Conservation (phyloP, 2,888 invertebrate genomes). For the Nemurella pictetii region DNA sequence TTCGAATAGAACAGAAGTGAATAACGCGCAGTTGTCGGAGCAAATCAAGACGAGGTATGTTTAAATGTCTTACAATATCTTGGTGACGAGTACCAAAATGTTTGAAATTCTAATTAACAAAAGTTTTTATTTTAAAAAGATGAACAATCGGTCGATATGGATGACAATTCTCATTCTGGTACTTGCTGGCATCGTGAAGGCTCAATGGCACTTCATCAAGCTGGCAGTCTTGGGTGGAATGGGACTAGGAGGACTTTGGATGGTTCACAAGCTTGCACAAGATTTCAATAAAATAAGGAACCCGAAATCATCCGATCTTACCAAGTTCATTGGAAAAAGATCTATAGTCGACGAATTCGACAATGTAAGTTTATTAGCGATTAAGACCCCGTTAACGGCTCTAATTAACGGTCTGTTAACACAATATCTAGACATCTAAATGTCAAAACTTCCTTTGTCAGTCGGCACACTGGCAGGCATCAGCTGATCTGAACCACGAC, state of each 20-base stretch:
- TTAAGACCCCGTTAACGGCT: too few species aligned
- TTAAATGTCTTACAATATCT: not conserved
- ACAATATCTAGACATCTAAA: too few species aligned
- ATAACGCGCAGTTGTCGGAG: not conserved
- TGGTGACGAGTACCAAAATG: not conserved
- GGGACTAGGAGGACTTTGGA: slow-evolving; percentile 55
- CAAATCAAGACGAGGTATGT: not conserved
- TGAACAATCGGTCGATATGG: slow-evolving; percentile 16
- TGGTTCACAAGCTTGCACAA: slow-evolving; percentile 54
- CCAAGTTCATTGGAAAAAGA: not conserved
- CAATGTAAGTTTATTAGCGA: not conserved
- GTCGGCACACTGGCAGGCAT: not conserved
- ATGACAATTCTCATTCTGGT: slow-evolving; percentile 37
- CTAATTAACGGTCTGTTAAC: too few species aligned
- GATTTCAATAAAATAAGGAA: slow-evolving; percentile 51
- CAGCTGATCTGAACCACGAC: not conserved
- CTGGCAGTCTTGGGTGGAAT: slow-evolving; percentile 52
- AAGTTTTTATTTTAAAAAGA: not conserved
- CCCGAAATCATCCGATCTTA: not conserved
- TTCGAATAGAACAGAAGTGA: not conserved
- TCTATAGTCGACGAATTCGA: not conserved
- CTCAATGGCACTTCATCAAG: slow-evolving; percentile 51
- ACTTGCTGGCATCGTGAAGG: slow-evolving; percentile 48
- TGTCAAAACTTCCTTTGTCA: not conserved
- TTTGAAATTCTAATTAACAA: not conserved